Base-by-base conservation (phyloP, 2,113 vertebrate species). In the Podarcis raffonei region DNA sequence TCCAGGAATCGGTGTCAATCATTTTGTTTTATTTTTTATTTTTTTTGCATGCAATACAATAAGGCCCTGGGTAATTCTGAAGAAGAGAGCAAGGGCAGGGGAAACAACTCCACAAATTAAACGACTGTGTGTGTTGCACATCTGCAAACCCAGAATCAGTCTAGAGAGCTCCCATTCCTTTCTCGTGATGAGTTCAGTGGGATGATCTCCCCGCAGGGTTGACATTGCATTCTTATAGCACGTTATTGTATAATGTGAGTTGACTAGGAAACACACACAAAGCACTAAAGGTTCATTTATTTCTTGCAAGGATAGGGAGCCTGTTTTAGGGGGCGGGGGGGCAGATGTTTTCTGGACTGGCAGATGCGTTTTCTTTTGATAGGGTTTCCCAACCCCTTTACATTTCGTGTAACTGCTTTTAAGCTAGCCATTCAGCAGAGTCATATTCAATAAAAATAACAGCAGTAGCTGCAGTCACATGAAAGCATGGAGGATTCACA, bases 1-100 rank as follows among this genome's bases (percentile, higher is more conserved):
- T 75, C 37, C 80, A 75, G 88, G 16, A 88, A 87, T 91, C 62
- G 88, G 39, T 42, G 76, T 72, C 22, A 83, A 69, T 23, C 5
- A 85, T 71, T 89, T 57, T 48, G 7, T 48, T 48, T 48, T 48
- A 48, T 48, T 48, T 11, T 48, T 48, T 53, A 53, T 53, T 53
- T 12, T 11, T 11, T 53, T 80, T 57, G 1, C 35, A 81, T 11
- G 6, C 79, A 39, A 75, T 3, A 57, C 76, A 39, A 76, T 27
- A 68, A 32, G 39, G 68, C 79, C 85, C 85, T 39, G 53, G 71
- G 30, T 42, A 82, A 66, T 42, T 25, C 84, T 75, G 81, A 66
- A 82, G 25, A 87, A 86, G 39, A 22, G 16, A n/a, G 18, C 15
- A n/a, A 42, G 37, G 20, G 23, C 37, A 39, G 1, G 6, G 42